Base-by-base conservation (phyloP, 2,888 invertebrate species). In the Achlya flavicornis region DNA sequence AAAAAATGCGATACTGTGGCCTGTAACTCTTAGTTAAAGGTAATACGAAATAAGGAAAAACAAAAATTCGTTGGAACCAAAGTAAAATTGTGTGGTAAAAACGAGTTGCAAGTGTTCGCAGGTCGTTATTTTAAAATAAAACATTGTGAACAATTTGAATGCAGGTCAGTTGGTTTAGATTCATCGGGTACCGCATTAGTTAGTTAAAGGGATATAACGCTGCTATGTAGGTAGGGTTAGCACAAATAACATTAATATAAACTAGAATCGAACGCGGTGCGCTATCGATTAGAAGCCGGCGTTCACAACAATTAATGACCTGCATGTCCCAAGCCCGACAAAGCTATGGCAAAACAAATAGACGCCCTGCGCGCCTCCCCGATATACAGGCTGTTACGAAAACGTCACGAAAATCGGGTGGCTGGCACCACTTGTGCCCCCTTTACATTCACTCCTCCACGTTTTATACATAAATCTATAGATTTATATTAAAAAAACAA, bases 291-390 rank as follows among this genome's bases (percentile, higher is more conserved):
- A 93, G 93, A 85, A 91, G 85, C 87, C 82, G 88, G 90, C 91
- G 92, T 90, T 92, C 91, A 91, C 92, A 90, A 92, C 93, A 93
- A 93, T 93, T 93, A 93, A 93, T 93, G 93, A 93, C 93, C 92
- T 93, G 93, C 90, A 92, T 93, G 93, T 91, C 92, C 90, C 90
- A 88, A 85, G 88, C 88, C 85, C 90, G 91, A 90, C 93, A 92
- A 92, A 92, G 92, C 93, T 92, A 92, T 90, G 91, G 92, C 91
- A 91, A 92, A 93, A 93, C 93, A 93, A 93, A 93, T 92, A 93
- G 92, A 91, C 86, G 90, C 84, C 82, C 83, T 82, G 84, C 85
- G 87, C 87, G 90, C 90, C 90, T 87, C 90, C 88, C 88, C 83
- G 82, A 69, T 72, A 68, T 83, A 91, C 89, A 87, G 91, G 79